Conservation (phyloP, 2,797 vertebrate genomes). For the Amazona finschi region DNA sequence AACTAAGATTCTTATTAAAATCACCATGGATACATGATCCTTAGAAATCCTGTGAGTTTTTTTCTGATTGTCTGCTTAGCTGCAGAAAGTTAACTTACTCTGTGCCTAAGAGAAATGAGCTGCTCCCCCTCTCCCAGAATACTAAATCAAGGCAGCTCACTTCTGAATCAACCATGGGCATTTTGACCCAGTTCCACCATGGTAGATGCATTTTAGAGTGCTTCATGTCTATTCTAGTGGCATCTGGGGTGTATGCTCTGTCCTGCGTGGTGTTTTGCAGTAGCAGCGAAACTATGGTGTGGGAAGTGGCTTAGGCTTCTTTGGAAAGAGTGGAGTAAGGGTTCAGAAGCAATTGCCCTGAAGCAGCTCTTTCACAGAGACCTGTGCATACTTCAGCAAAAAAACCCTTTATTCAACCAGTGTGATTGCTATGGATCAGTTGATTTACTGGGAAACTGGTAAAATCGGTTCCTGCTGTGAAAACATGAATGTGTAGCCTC, state of each 20-base stretch:
- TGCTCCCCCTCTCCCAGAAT: background rate
- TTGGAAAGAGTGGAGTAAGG: background rate
- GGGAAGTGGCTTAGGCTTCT: background rate
- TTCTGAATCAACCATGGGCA: fast-evolving
- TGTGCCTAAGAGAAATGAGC: background rate
- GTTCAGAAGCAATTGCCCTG: background rate
- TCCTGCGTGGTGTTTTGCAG: background rate
- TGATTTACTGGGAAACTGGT: background rate
- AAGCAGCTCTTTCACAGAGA: background rate
- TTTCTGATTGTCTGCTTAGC: conserved; percentile 28
- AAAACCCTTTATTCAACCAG: background rate
- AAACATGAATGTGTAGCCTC: background rate
- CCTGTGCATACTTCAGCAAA: background rate
- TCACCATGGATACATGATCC: conserved; percentile 62
- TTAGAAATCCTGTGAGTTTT: conserved; percentile 49
- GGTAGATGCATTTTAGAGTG: background rate
- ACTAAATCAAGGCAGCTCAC: background rate
- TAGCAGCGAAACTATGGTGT: background rate
- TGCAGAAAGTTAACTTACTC: conserved; percentile 36
- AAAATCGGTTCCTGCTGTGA: background rate
- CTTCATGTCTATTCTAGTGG: background rate
- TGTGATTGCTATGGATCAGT: background rate
- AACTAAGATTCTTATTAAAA: conserved; percentile 62
- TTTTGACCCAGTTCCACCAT: background rate
- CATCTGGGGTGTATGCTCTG: background rate